phyloP scores from a whole-genome alignment of 2,797 vertebrate species.

The Acrossocheilus fasciatus region DNA sequence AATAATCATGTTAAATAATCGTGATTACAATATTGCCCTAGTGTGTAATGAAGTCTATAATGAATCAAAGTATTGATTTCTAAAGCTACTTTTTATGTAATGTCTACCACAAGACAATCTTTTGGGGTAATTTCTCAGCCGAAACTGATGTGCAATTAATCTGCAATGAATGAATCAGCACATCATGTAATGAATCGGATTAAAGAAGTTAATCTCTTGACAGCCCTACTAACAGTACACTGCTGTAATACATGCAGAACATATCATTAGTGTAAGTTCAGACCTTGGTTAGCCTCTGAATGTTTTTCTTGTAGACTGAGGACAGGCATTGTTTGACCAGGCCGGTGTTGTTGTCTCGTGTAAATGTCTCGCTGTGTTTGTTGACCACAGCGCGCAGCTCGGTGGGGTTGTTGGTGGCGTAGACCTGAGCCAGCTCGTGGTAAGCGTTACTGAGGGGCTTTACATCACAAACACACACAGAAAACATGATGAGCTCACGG shows the following conservation, averaged over 20 bases:
- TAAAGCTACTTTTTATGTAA: background rate
- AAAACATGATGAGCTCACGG: background rate
- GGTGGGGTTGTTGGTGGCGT: conserved; percentile 94
- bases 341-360: conserved; percentile 95
- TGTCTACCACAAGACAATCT: background rate
- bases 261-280: conserved; percentile 44
- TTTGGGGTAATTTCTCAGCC: background rate
- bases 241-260: background rate
- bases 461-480: conserved; percentile 32
- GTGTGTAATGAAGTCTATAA: too few species aligned
- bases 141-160: background rate
- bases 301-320: conserved; percentile 99
- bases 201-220: background rate
- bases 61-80: too few species aligned
- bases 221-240: background rate
- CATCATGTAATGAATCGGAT: background rate
- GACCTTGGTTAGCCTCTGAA: conserved; percentile 99
- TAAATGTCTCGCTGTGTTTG: conserved; percentile 94
- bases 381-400: conserved; percentile 93
- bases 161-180: background rate
- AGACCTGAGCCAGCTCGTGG: conserved; percentile 97
- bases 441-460: conserved; percentile 98
- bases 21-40: too few species aligned
- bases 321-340: conserved; percentile 98
- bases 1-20: too few species aligned